Percentiles rank a stretch among this genome's conserved stretches.
Evolutionary conservation across 2,797 vertebrate genomes (phyloP).

Genomic region (Diceros bicornis): DNA sequence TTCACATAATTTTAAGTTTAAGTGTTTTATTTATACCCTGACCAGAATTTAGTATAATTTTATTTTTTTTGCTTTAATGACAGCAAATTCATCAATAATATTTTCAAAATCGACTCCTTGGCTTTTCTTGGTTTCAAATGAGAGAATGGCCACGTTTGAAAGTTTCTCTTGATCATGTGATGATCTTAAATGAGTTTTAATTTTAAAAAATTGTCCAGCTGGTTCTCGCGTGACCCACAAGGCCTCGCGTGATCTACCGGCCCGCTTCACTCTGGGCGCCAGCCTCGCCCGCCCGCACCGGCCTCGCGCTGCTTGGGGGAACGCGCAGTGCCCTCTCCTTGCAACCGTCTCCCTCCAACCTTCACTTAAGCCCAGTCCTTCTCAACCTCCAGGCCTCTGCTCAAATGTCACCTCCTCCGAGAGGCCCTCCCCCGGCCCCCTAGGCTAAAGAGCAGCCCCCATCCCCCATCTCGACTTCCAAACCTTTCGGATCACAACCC

Average conservation of each 20-base stretch:
- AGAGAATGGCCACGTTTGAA: neutral
- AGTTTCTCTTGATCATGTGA: neutral
- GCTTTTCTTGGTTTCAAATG: neutral
- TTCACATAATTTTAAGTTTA: neutral
- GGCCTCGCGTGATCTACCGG: rapidly evolving
- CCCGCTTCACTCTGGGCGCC: neutral
- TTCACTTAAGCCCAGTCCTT: neutral
- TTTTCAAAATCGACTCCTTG: neutral
- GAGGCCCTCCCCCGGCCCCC: neutral
- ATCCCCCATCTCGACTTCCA: neutral
- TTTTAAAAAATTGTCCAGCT: neutral
- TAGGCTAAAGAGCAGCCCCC: neutral
- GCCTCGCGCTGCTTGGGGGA: too few species aligned
- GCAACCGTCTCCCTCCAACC: neutral
- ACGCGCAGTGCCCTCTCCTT: too few species aligned
- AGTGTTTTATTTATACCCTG: neutral
- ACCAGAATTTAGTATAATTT: neutral
- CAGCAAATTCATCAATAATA: neutral
- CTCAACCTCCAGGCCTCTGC: neutral
- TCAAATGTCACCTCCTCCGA: neutral
- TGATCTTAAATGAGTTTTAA: neutral
- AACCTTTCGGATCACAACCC: neutral
- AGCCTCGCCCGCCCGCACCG: neutral
- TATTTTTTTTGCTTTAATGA: neutral
- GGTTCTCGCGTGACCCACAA: rapidly evolving